phyloP scores from a whole-genome alignment of 2,888 invertebrate genomes.

The Pollenia amentaria region DNA sequence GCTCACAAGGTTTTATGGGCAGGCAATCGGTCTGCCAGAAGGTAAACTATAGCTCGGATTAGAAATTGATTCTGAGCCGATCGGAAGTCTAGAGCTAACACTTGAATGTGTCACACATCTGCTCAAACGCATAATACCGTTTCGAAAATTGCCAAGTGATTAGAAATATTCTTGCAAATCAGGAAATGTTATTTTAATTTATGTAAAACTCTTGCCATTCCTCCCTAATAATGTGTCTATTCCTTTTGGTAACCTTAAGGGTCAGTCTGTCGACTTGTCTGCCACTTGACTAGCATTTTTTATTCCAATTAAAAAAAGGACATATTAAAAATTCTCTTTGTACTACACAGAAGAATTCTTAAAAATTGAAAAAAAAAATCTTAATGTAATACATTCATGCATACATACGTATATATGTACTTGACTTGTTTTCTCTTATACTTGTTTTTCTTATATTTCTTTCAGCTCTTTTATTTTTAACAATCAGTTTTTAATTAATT shows the following conservation, averaged over 20 bases:
- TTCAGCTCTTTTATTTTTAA: slow-evolving; percentile 50
- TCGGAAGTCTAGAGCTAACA: too few relatives aligned
- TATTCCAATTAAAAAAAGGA: slow-evolving; percentile 26
- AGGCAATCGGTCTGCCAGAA: too few relatives aligned
- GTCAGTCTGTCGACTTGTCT: slow-evolving; percentile 14
- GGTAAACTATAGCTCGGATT: too few relatives aligned
- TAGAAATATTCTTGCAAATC: too few relatives aligned
- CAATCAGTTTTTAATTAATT: slow-evolving; percentile 63
- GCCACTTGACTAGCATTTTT: not conserved
- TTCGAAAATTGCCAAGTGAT: too few relatives aligned
- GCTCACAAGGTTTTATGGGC: too few relatives aligned
- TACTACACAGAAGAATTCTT: not conserved
- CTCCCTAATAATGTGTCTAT: not conserved
- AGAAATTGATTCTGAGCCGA: too few relatives aligned
- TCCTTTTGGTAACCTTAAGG: not conserved
- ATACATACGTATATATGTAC: slow-evolving; percentile 6
- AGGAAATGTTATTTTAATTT: not conserved
- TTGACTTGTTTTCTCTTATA: slow-evolving; percentile 3
- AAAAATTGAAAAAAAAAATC: not conserved
- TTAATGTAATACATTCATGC: too few relatives aligned
- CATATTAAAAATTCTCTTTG: slow-evolving; percentile 55
- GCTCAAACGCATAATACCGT: too few relatives aligned
- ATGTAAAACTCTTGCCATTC: not conserved
- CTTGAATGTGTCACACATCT: too few relatives aligned
- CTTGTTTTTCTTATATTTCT: not conserved